These are phyloP conservation scores for Oedothorax gibbosus DNA, from an alignment of 1,140 invertebrate genomes.

Conservation along the genomic window DNA sequence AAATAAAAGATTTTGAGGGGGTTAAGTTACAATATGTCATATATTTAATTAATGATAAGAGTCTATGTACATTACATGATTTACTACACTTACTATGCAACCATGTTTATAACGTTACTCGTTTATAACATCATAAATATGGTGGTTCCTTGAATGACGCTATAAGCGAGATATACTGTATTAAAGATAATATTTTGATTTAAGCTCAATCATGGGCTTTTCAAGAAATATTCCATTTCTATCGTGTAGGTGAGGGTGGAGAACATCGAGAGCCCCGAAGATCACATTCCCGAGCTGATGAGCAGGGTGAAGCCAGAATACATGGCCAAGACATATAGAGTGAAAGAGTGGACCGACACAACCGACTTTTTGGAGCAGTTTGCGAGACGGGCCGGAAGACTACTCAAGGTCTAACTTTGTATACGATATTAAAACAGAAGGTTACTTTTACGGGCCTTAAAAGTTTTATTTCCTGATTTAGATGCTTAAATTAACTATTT, in stretches of 20 bases:
- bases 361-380: constrained; percentile 94
- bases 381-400: constrained; percentile 85
- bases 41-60: too few species aligned
- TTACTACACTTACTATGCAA: too few species aligned
- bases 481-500: background rate
- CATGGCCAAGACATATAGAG: constrained; percentile 90
- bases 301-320: constrained; percentile 91
- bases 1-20: too few species aligned
- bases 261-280: constrained; percentile 92
- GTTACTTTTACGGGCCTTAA: background rate
- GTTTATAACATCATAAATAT: too few species aligned
- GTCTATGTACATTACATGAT: too few species aligned
- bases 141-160: too few species aligned
- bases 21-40: too few species aligned
- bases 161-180: too few species aligned
- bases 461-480: background rate
- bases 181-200: too few species aligned
- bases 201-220: too few species aligned
- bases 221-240: too few species aligned
- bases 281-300: constrained; percentile 90
- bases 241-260: constrained; percentile 90
- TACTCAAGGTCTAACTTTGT: constrained; percentile 78
- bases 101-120: too few species aligned
- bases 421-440: background rate
- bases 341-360: constrained; percentile 76